Evolutionary conservation across 2,888 invertebrate genomes (phyloP), one percentile per base, ranked within the genome.

Genomic region (Diarsia rubi): DNA sequence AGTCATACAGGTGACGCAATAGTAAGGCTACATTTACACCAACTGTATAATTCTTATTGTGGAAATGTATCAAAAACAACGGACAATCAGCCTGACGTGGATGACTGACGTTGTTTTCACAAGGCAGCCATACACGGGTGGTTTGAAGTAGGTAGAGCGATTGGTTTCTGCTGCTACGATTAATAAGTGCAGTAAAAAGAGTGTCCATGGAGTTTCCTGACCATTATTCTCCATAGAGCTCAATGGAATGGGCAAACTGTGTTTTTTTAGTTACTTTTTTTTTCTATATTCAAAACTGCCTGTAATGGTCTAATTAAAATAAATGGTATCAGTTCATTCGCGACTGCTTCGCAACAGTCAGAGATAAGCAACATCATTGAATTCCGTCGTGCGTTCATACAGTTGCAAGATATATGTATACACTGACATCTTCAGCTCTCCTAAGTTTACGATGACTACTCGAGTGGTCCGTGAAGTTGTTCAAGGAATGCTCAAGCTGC

Each of bases 1-100:
- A 69, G 57, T n/a, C 66, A 21, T 52, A 73, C n/a, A 65, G 31
- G 62, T 67, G 59, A 65, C 16, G 24, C 44, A 27, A n/a, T n/a
- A 37, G 9, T 47, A 68, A 52, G n/a, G n/a, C 42, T 3, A 12
- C 3, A 27, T 27, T 19, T 42, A 52, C 70, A 52, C 42, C 42
- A 27, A 71, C 12, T n/a, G 16, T 27, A 19, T 31, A 12, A 11
- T 65, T 9, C 14, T 16, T 12, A n/a, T 12, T 67, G 12, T 21
- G 42, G 27, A 59, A 31, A 67, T 27, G 65, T 49, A 37, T 49
- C 11, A 42, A 70, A 42, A 66, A 21, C 27, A 65, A 64, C 9
- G 0, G 6, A 21, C 11, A 37, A 14, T n/a, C 62, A n/a, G 14
- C 5, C n/a, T 27, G 19, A 27, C 57, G 1, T 5, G 24, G 54